These are phyloP conservation scores for Lepus townsendii DNA, from an alignment of 2,797 vertebrate genomes.

Conservation along the genomic window DNA sequence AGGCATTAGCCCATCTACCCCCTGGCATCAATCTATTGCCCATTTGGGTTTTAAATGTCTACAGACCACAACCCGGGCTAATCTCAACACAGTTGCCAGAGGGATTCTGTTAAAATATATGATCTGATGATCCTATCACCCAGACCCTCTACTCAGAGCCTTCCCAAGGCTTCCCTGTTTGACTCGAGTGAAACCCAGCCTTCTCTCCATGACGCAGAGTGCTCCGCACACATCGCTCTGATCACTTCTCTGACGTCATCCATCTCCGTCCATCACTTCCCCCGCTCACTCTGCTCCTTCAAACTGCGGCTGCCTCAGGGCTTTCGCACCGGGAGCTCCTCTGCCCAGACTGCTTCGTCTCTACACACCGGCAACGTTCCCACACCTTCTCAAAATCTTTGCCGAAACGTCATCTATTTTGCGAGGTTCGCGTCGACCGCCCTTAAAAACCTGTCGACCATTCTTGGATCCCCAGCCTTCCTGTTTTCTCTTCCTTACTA, in stretches of 20 bases:
- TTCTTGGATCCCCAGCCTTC: not conserved
- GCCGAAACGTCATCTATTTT: not conserved
- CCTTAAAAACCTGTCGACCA: not conserved
- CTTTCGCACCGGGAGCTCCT: not conserved
- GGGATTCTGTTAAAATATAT: constrained; percentile 3
- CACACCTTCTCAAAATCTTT: not conserved
- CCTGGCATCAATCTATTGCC: too few species aligned
- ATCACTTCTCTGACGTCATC: not conserved
- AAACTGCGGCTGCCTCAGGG: not conserved
- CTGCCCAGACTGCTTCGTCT: not conserved
- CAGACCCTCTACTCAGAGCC: not conserved
- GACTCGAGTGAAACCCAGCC: not conserved
- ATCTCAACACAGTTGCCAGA: not conserved
- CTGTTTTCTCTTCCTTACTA: not conserved
- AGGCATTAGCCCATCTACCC: too few species aligned
- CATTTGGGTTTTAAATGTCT: too few species aligned
- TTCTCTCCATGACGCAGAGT: not conserved
- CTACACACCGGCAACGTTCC: not conserved
- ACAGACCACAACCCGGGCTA: not conserved
- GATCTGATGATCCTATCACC: not conserved
- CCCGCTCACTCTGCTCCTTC: not conserved
- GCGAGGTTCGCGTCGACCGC: not conserved
- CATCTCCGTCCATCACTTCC: rapidly evolving
- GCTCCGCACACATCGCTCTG: not conserved
- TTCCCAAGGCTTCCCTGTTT: not conserved